These are phyloP conservation scores for Nemotelus nigrinus DNA, from an alignment of 2,888 invertebrate species.

Conservation along the genomic window DNA sequence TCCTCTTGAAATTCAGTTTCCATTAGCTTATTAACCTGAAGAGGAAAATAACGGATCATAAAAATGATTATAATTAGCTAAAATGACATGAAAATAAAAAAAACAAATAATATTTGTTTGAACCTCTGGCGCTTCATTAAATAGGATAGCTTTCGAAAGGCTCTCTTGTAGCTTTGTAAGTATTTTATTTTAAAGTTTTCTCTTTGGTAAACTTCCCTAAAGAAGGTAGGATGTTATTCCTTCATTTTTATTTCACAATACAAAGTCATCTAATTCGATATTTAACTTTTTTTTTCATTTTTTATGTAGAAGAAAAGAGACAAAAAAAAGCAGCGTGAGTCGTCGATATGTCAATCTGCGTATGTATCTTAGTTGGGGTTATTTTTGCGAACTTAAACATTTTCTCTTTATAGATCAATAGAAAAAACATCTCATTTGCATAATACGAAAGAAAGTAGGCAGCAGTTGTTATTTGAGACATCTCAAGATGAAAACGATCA, in stretches of 20 bases:
- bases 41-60: too few relatives aligned
- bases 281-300: neutral
- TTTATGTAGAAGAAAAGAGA: constrained; percentile 68
- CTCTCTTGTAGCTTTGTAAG: constrained; percentile 66
- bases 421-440: too few relatives aligned
- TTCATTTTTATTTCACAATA: constrained; percentile 1
- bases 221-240: constrained; percentile 7
- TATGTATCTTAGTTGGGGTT: too few relatives aligned
- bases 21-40: too few relatives aligned
- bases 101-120: constrained; percentile 81
- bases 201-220: constrained; percentile 30
- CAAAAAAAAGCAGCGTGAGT: constrained; percentile 68
- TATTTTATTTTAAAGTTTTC: constrained; percentile 60
- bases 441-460: too few relatives aligned
- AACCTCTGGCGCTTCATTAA: constrained; percentile 66
- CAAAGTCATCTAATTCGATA: neutral
- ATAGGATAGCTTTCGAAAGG: constrained; percentile 66
- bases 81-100: constrained; percentile 62
- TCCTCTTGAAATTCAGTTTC: too few relatives aligned
- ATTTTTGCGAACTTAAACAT: too few relatives aligned
- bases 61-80: too few relatives aligned
- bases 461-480: too few relatives aligned
- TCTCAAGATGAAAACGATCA: too few relatives aligned
- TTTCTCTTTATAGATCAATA: too few relatives aligned
- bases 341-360: constrained; percentile 60